Conservation (phyloP, 2,113 vertebrate species). For the Sylvicapra grimmia region DNA sequence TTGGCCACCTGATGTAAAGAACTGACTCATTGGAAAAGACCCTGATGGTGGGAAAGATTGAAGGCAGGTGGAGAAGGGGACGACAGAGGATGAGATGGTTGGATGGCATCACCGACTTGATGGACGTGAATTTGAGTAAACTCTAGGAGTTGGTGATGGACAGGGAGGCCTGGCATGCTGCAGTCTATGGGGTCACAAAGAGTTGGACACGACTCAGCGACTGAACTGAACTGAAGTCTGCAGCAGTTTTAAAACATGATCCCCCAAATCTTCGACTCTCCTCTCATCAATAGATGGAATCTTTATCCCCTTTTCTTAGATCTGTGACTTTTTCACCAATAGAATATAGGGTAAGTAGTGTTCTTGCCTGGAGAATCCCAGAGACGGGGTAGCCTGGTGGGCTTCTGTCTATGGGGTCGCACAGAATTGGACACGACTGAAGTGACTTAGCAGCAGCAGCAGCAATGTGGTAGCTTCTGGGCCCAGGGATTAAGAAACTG, state of each 20-base stretch:
- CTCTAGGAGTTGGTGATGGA: not conserved
- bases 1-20: not conserved
- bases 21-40: not conserved
- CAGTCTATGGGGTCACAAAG: not conserved
- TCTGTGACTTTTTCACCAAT: not conserved
- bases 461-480: not conserved
- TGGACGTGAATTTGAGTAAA: not conserved
- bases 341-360: not conserved
- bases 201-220: not conserved
- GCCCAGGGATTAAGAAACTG: not conserved
- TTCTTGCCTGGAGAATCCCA: too few relatives aligned
- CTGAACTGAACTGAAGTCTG: not conserved
- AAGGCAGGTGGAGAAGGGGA: not conserved
- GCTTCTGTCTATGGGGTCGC: too few relatives aligned
- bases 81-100: not conserved
- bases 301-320: not conserved
- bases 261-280: not conserved
- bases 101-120: not conserved
- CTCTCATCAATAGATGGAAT: too few relatives aligned
- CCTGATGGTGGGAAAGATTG: not conserved
- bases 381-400: too few relatives aligned
- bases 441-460: too few relatives aligned
- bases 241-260: not conserved
- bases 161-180: not conserved
- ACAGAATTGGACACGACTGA: too few relatives aligned